Evolutionary conservation across 2,113 vertebrate genomes (phyloP).

Genomic region (Lasiurus cinereus): DNA sequence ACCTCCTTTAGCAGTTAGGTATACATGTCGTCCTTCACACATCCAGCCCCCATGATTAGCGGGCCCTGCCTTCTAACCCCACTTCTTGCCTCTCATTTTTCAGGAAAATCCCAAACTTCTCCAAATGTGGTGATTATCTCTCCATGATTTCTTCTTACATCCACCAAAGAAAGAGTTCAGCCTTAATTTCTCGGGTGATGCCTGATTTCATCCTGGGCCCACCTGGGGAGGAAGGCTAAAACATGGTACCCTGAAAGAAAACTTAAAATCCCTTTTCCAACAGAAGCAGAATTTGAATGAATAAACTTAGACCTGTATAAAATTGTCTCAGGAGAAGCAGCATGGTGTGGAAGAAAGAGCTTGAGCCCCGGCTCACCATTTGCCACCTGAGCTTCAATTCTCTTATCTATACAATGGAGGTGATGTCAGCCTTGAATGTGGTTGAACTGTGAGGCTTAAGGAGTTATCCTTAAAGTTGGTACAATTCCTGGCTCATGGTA

Average conservation of each 20-base stretch:
- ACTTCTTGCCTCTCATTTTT: neutral
- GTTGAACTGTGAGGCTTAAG: neutral
- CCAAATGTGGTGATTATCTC: neutral
- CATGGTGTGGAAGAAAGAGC: fast-evolving
- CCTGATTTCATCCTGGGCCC: neutral
- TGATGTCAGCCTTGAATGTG: neutral
- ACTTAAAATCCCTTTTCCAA: neutral
- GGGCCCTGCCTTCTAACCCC: neutral
- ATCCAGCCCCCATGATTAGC: neutral
- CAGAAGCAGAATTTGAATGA: neutral
- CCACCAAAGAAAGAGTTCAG: neutral
- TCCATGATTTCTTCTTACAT: neutral
- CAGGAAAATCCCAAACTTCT: neutral
- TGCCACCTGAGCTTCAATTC: neutral
- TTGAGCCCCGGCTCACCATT: neutral
- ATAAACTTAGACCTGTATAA: neutral
- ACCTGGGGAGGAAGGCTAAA: neutral
- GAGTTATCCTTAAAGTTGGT: neutral
- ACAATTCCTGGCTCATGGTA: neutral
- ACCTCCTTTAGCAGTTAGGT: neutral
- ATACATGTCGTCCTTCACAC: neutral
- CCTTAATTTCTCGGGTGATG: neutral
- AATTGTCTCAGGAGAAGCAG: neutral
- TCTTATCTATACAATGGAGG: fast-evolving
- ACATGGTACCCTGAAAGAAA: neutral